These are phyloP conservation scores for Diachasmimorpha longicaudata DNA, from an alignment of 1,140 invertebrate species.

Conservation along the genomic window DNA sequence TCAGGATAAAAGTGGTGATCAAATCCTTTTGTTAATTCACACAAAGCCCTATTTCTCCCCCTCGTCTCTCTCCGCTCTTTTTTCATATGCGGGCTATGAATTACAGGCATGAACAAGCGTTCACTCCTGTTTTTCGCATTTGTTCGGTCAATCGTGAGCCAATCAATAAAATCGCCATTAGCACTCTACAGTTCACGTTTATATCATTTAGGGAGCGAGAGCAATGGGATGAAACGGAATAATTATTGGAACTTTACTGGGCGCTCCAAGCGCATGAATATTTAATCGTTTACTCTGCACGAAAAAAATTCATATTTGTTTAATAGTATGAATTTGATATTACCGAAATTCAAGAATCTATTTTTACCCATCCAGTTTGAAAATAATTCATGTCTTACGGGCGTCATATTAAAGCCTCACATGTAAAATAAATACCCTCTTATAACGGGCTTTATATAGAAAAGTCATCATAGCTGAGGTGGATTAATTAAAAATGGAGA, in stretches of 20 bases:
- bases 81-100: not conserved
- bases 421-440: too few relatives aligned
- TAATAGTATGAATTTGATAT: too few relatives aligned
- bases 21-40: not conserved
- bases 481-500: too few relatives aligned
- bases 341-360: too few relatives aligned
- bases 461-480: too few relatives aligned
- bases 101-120: not conserved
- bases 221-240: not conserved
- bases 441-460: too few relatives aligned
- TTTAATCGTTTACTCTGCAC: not conserved
- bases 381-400: too few relatives aligned
- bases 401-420: too few relatives aligned
- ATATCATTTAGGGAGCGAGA: not conserved
- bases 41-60: not conserved
- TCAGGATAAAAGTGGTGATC: not conserved
- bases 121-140: not conserved
- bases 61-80: not conserved
- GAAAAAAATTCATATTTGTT: too few relatives aligned
- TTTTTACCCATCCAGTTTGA: too few relatives aligned
- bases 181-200: not conserved
- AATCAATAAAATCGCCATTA: not conserved
- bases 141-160: not conserved
- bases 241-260: not conserved
- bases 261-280: not conserved